These are phyloP conservation scores for Melangyna quadrimaculata DNA, from an alignment of 2,888 invertebrate species.

Conservation along the genomic window DNA sequence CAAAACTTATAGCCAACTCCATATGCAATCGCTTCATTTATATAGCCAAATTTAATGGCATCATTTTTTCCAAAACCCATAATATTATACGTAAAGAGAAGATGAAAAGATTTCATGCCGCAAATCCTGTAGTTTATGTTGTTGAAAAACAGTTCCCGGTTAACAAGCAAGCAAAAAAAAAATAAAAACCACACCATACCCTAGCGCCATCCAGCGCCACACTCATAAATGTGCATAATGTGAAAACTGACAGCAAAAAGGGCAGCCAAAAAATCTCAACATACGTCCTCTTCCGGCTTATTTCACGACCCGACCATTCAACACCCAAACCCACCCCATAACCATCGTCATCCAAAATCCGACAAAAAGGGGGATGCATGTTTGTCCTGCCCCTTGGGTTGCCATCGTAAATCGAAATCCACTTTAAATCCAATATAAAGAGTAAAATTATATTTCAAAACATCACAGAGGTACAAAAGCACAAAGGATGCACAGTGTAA, in stretches of 20 bases:
- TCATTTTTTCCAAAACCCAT: slow-evolving; percentile 11
- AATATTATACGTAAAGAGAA: background rate
- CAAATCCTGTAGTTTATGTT: slow-evolving; percentile 27
- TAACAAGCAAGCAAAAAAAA: background rate
- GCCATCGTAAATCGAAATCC: slow-evolving; percentile 34
- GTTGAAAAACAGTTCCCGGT: background rate
- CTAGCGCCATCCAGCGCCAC: background rate
- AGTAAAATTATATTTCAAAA: slow-evolving; percentile 33
- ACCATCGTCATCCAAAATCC: too few species aligned
- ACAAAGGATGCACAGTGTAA: slow-evolving; percentile 2
- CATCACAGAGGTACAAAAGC: background rate
- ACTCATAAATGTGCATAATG: slow-evolving; percentile 30
- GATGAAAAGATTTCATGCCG: slow-evolving; percentile 34
- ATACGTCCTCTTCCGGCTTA: slow-evolving; percentile 37
- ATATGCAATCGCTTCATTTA: background rate
- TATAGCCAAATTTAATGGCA: slow-evolving; percentile 19
- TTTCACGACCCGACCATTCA: background rate
- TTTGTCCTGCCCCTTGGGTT: background rate
- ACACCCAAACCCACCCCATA: background rate
- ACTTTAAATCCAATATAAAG: slow-evolving; percentile 50
- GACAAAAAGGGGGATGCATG: background rate
- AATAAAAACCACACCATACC: background rate
- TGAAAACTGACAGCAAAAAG: slow-evolving; percentile 23
- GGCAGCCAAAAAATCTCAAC: slow-evolving; percentile 16
- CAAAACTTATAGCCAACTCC: background rate